Percentiles rank a stretch among this genome's conserved stretches.
Evolutionary conservation across 2,113 vertebrate species (phyloP).

Genomic region (Callospermophilus lateralis): DNA sequence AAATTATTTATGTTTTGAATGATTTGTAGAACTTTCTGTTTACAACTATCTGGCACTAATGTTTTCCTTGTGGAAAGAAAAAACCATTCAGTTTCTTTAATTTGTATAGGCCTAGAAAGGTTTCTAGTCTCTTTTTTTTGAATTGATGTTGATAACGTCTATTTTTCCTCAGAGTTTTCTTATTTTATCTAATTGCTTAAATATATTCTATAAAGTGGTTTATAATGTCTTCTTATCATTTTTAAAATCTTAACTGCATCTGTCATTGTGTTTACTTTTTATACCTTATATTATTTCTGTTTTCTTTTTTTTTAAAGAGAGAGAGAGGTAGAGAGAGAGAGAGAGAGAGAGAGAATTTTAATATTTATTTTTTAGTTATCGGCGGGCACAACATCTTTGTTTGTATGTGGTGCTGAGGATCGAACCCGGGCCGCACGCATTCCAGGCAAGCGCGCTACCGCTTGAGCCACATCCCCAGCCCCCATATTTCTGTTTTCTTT

Average conservation of each 20-base stretch:
- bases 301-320: no score
- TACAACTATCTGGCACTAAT: not conserved
- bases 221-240: not conserved
- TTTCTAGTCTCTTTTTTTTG: not conserved
- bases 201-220: not conserved
- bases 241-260: not conserved
- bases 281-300: not conserved
- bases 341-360: no score
- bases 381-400: no score
- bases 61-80: not conserved
- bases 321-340: no score
- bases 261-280: not conserved
- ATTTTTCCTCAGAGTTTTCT: not conserved
- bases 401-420: no score
- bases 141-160: constrained; percentile 25
- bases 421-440: no score
- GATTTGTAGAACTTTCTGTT: not conserved
- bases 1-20: not conserved
- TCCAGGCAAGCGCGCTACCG: no score
- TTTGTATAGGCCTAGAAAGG: not conserved
- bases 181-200: not conserved
- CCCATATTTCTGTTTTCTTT: not conserved
- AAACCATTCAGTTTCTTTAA: not conserved
- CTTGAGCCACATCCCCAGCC: no score
- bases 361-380: no score